Evolutionary conservation across 2,113 vertebrate genomes (phyloP).

Genomic region (Odontesthes bonariensis): DNA sequence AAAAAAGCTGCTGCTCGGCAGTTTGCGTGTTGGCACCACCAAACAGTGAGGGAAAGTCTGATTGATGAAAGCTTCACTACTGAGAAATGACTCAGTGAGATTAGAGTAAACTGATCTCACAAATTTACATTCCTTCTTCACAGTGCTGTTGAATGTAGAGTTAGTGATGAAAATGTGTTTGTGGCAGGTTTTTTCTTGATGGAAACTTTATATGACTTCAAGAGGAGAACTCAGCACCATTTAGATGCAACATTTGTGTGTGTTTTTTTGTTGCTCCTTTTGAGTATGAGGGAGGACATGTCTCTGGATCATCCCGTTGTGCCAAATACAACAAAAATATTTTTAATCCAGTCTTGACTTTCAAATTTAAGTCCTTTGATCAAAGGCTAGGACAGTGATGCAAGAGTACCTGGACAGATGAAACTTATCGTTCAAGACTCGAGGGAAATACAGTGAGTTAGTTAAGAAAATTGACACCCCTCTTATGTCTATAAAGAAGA

Average conservation of each 20-base stretch:
- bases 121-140: conserved; percentile 45
- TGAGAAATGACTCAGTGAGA: conserved; percentile 40
- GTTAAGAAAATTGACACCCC: conserved; percentile 1
- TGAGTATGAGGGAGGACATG: background rate
- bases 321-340: conserved; percentile 1
- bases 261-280: too few relatives aligned
- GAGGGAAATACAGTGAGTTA: background rate
- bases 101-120: conserved; percentile 34
- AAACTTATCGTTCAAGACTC: background rate
- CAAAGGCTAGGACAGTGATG: conserved; percentile 2
- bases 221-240: background rate
- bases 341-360: conserved; percentile 1
- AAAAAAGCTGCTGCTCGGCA: conserved; percentile 33
- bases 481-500: background rate
- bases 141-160: background rate
- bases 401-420: background rate
- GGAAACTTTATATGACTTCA: background rate
- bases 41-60: conserved; percentile 22
- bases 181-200: conserved; percentile 5
- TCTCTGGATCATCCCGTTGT: background rate
- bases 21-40: conserved; percentile 38
- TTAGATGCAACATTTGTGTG: background rate
- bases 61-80: conserved; percentile 35
- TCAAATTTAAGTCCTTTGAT: conserved; percentile 7
- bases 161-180: conserved; percentile 17